Evolutionary conservation across 1,140 invertebrate genomes (phyloP), one percentile per base, ranked within the genome.

Genomic region (Laodelphax striatellus): DNA sequence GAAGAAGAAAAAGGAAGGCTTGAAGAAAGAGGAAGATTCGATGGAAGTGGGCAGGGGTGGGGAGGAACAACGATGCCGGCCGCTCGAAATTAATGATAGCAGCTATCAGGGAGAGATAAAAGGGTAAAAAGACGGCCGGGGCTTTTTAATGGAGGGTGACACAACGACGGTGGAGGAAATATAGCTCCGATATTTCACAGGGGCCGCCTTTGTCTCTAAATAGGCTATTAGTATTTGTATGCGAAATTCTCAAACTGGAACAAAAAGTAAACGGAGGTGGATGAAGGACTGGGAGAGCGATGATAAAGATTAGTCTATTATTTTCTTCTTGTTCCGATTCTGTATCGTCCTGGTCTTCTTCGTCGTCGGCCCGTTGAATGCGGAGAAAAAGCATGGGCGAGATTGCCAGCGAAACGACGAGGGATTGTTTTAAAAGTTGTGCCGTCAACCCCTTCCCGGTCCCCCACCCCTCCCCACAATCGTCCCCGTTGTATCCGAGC

Each of bases 371-470:
- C n/a, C n/a, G n/a, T n/a, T n/a, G n/a, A n/a, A 42, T 58, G 43
- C 19, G 50, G 52, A 58, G 56, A 55, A 53, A 53, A 19, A 62
- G 50, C 54, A 53, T 38, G 24, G 44, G 56, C 44, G 57, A 24
- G 52, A 57, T 44, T 28, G 24, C 24, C 24, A 28, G 24, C 31
- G 54, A 46, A 53, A 28, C 57, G 62, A 50, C 28, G 52, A 53
- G 57, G 58, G 50, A 52, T 53, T 53, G 60, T 62, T 62, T 62
- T 62, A 62, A 62, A 62, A 62, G 54, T 62, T 62, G 60, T 62
- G 52, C 57, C 44, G 44, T 53, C 24, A 28, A 28, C 24, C 24
- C 24, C 24, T 28, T 28, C 2, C 24, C 24, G 2, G 2, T 28
- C 24, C 2, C 2, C 24, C n/a, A n/a, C 24, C 24, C 24, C 24